Evolutionary conservation across 2,113 vertebrate genomes (phyloP), one percentile per base, ranked within the genome.

Genomic region (Baryphthengus martii): DNA sequence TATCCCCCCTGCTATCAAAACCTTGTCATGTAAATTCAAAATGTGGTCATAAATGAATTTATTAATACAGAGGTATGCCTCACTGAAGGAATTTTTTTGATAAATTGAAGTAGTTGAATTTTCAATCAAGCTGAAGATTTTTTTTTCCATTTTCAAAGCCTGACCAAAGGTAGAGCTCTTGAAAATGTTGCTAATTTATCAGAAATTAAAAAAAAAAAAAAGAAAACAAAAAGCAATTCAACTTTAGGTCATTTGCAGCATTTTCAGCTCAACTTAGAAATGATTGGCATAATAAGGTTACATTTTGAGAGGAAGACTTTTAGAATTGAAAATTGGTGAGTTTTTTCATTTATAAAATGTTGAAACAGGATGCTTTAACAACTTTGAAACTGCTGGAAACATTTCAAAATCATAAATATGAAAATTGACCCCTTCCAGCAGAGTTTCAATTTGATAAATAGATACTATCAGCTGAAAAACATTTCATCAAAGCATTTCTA

Each of bases 351-450:
- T 93, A 56, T 18, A 84, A 90, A 89, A 92, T 31, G 16, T 63
- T 82, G 65, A 90, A 95, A 80, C n/a, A 73, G 47, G 66, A 61
- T 93, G 74, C 79, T 91, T 91, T 82, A 91, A 89, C 52, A 95
- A 76, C 71, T 90, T 73, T 37, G 50, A 82, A 92, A 63, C 26
- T 68, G 14, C 66, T 90, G 62, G 70, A 87, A 95, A 92, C 21
- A 87, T 89, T 92, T 91, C 59, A 84, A 92, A 91, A 91, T 6
- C 26, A 90, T 76, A 89, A 90, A 87, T 81, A 95, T 8, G 35
- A 93, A 93, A 95, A 89, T n/a, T 80, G 92, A 95, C 91, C 71
- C 90, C 59, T 93, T 96, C 52, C 61, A 95, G 80, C 70, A 68
- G 65, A 93, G 86, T 68, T 89, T 89, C 73, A 89, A 72, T 87